A percentile compares a stretch with the other conserved stretches of the same genome.
These are phyloP conservation scores for Acrocephalus scirpaceus DNA, from an alignment of 2,797 vertebrate species.

Conservation along the genomic window DNA sequence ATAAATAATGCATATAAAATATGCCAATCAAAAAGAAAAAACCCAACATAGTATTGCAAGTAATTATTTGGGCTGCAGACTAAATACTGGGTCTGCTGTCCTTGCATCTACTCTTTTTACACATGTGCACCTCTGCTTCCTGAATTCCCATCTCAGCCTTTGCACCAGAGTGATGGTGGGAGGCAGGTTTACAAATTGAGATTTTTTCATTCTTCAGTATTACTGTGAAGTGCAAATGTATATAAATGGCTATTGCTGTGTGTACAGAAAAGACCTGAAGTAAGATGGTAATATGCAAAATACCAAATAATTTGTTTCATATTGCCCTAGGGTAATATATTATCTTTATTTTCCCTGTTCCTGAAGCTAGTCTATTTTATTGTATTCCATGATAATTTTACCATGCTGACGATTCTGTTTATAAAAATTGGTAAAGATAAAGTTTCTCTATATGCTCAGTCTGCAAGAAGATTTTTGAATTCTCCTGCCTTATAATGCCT, in stretches of 20 bases:
- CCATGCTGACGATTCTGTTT: not conserved
- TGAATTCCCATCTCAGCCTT: not conserved
- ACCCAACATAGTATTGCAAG: not conserved
- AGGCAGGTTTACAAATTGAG: not conserved
- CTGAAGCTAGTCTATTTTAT: not conserved
- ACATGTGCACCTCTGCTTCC: fast-evolving
- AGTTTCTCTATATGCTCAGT: not conserved
- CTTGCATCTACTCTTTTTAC: not conserved
- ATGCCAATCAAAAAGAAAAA: not conserved
- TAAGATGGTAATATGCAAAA: not conserved
- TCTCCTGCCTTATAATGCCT: fast-evolving
- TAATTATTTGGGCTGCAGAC: not conserved
- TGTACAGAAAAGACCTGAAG: not conserved
- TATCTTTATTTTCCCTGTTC: not conserved
- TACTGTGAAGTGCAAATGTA: not conserved
- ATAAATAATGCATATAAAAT: constrained; percentile 42
- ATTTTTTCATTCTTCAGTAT: not conserved
- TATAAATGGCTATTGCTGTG: not conserved
- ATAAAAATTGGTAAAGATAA: not conserved
- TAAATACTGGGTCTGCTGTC: not conserved
- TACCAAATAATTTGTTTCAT: not conserved
- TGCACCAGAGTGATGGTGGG: not conserved
- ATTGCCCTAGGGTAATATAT: not conserved
- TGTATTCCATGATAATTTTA: not conserved
- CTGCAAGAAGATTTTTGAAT: not conserved